Conservation (phyloP, 2,113 vertebrate species). For the Tetraodon nigroviridis region DNA sequence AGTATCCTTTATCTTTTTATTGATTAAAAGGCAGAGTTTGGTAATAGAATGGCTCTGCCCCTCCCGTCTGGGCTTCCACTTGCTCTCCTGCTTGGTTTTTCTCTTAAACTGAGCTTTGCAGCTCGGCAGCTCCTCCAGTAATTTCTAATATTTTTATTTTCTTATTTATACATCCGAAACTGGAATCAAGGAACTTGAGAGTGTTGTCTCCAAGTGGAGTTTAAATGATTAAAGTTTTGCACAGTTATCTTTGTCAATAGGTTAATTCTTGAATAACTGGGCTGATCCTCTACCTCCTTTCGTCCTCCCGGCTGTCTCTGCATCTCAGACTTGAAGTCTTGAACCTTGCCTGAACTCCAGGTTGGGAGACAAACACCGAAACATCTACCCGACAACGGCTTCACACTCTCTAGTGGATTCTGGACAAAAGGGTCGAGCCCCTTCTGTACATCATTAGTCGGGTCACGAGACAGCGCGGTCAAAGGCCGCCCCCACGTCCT, state of each 20-base stretch:
- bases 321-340: slow-evolving; percentile 5
- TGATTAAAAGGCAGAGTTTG: slow-evolving; percentile 79
- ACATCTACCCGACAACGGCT: slow-evolving; percentile 24
- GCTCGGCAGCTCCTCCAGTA: too few relatives aligned
- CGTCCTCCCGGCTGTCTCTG: too few relatives aligned
- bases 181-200: too few relatives aligned
- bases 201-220: too few relatives aligned
- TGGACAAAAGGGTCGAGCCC: slow-evolving; percentile 45
- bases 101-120: background rate
- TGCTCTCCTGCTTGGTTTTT: slow-evolving; percentile 25
- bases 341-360: slow-evolving; percentile 36
- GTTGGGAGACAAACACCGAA: slow-evolving; percentile 19
- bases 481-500: slow-evolving; percentile 35
- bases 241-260: too few relatives aligned
- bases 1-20: slow-evolving; percentile 80
- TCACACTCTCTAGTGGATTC: slow-evolving; percentile 43
- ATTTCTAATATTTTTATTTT: too few relatives aligned
- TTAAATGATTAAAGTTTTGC: too few relatives aligned
- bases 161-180: too few relatives aligned
- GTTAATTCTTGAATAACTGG: too few relatives aligned
- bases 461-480: slow-evolving; percentile 38
- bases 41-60: slow-evolving; percentile 67
- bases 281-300: too few relatives aligned
- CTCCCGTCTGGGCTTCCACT: slow-evolving; percentile 38
- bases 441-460: slow-evolving; percentile 57